Evolutionary conservation across 1,140 invertebrate genomes (phyloP), one percentile per base, ranked within the genome.

Genomic region (Drosophila bifasciata): DNA sequence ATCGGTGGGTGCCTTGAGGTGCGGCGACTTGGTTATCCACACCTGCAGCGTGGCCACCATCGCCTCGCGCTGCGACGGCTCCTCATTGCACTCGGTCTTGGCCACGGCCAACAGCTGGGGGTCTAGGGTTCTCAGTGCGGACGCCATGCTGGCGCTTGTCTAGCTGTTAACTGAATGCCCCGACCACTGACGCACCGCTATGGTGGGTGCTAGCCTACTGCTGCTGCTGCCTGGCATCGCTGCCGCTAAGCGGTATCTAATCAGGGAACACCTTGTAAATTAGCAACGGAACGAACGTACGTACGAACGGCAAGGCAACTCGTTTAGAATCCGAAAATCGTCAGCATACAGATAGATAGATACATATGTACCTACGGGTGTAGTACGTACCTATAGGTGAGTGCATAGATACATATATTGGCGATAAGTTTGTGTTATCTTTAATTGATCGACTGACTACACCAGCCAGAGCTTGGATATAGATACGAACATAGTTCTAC

Each of bases 11-110:
- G 90, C 76, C 48, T 89, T 93, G 28, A 95, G 84, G 83, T 95
- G 93, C 1, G 93, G 93, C 49, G 94, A 94, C 85, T 95, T 94
- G 6, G 86, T 83, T 28, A 95, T 92, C 94, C 95, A 95, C 16
- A 93, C 93, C 59, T 93, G 93, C 43, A 95, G 91, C 52, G 92
- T 83, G 45, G 91, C 69, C 7, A 71, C 92, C 48, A 39, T 94
- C 61, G 85, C 94, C 93, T 48, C 92, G 71, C 44, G 79, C 60
- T 44, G 93, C 67, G 66, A 91, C 76, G 13, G 92, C 90, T 44
- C 93, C 85, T 95, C 94, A 53, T 93, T 93, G 51, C 95, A 85
- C 74, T 94, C 93, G 5, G 92, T 85, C 57, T 92, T 92, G 23
- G 94, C 94, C 21, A 86, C 21, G 2, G 51, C 63, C 5, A 45